Conservation (phyloP, 92 coral and sea anemone genomes). For the Blastomussa wellsi region DNA sequence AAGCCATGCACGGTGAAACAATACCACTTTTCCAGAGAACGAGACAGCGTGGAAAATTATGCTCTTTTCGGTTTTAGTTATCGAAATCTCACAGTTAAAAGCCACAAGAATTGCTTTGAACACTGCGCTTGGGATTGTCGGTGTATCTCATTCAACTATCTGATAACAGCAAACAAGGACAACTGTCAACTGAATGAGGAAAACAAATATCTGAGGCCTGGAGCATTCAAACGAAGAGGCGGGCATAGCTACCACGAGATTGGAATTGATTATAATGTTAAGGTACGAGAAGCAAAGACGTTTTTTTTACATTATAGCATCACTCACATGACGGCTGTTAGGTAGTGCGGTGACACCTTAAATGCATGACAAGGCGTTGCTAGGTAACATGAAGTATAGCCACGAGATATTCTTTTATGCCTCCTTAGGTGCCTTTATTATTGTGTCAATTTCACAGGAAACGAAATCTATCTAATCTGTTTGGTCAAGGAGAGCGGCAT, state of each 20-base stretch:
- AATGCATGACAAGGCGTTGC: too few relatives aligned
- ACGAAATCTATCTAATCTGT: too few relatives aligned
- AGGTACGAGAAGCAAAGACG: not conserved
- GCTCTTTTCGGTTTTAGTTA: constrained; percentile 12
- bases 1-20: constrained; percentile 15
- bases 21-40: constrained; percentile 12
- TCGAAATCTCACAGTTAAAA: constrained; percentile 15
- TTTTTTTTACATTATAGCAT: not conserved
- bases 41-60: constrained; percentile 28
- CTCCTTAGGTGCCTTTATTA: too few relatives aligned
- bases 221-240: constrained; percentile 7
- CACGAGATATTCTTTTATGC: too few relatives aligned
- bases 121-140: constrained; percentile 37
- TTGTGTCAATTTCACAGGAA: too few relatives aligned
- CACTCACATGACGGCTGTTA: not conserved
- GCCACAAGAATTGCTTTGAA: constrained; percentile 36
- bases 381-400: not conserved
- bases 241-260: constrained; percentile 32
- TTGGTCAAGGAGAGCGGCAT: too few relatives aligned
- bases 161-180: not conserved
- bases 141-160: constrained; percentile 32
- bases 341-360: too few relatives aligned
- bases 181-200: constrained; percentile 33
- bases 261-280: constrained; percentile 27
- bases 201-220: constrained; percentile 24